Evolutionary conservation across 64 coral and sea anemone species (phyloP), one percentile per base, ranked within the genome.

Genomic region (Porites lutea): DNA sequence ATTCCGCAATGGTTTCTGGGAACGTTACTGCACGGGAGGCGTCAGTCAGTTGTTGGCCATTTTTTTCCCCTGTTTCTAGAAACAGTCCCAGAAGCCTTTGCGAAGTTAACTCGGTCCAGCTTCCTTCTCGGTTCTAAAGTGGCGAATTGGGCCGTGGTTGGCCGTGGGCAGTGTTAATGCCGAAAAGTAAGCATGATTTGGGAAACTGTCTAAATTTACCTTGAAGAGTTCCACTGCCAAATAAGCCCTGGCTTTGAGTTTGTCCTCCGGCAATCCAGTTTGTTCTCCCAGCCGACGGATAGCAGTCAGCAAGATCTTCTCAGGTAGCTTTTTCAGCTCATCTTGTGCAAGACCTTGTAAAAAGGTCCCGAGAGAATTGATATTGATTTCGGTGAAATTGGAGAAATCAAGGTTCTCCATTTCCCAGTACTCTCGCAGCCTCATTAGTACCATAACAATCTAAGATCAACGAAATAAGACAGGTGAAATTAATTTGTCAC

Each of bases 401-500:
- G 91, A 87, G 9, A 94, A 92, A 23, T 84, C 86, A 27, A 94
- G 74, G 5, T 96, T 75, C 70, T 99, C 91, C 77, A 99, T 93
- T 54, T 99, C 82, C 97, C 97, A 96, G 84, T 99, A 99, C 37
- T 99, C 97, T 13, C 83, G 97, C 51, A 99, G 82, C 45, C 97
- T 94, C 13, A 51, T 93, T 27, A 99, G 16, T 14, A 95, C 88
- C 79, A 77, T 95, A 22, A 91, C 58, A 27, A 99, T 54, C 97
- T 99, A 58, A 65, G 53, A 81, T 13, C 15, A 59, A 70, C 18
- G 4, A 79, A 3, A 63, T 5, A 65, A 43, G 18, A 21, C 54
- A 72, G 4, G 19, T 44, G 27, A 22, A 57, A 48, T 22, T 0
- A 78, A 52, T 1, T 2, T 8, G 19, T 51, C 75, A 37, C 0